Evolutionary conservation across 2,888 invertebrate species (phyloP), one percentile per base, ranked within the genome.

Genomic region (Drosophila tripunctata): DNA sequence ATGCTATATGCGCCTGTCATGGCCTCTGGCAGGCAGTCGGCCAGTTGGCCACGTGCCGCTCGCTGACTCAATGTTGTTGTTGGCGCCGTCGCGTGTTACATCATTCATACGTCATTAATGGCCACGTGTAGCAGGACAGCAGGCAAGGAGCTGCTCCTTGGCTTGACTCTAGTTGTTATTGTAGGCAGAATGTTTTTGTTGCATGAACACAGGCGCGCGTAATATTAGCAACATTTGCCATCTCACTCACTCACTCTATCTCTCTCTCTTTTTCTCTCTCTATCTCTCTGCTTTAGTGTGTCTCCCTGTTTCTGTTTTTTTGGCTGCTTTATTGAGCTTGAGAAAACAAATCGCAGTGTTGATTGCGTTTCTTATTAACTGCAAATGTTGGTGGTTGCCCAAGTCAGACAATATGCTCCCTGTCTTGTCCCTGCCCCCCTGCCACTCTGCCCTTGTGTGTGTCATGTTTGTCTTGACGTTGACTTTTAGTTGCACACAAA

Each of bases 31-130:
- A 60, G 63, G 15, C 62, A 65, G 67, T 75, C 67, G 81, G 70
- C 61, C 78, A 69, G 77, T 66, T 75, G 65, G 81, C 83, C 81
- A 82, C 81, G 81, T 82, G 81, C 78, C 81, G 82, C 75, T 54
- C 81, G 82, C 75, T 54, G 47, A 56, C 45, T 40, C 12, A 14
- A 19, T 24, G 43, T 27, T 43, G 56, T 43, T 47, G 55, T 36
- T 14, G 61, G 14, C 43, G 48, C 35, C 79, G 81, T 91, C 91
- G 91, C 91, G 91, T 91, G 91, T 91, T 91, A 91, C 89, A 91
- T 91, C 91, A 91, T 91, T 91, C 91, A 91, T 91, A 91, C 90
- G 91, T 91, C 91, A 91, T 91, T 91, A 91, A 87, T 86, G 85
- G 90, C 75, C 91, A 91, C 91, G 91, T 91, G 91, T 89, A 74